phyloP scores from a whole-genome alignment of 64 coral and sea anemone genomes.

The Orbicella faveolata region DNA sequence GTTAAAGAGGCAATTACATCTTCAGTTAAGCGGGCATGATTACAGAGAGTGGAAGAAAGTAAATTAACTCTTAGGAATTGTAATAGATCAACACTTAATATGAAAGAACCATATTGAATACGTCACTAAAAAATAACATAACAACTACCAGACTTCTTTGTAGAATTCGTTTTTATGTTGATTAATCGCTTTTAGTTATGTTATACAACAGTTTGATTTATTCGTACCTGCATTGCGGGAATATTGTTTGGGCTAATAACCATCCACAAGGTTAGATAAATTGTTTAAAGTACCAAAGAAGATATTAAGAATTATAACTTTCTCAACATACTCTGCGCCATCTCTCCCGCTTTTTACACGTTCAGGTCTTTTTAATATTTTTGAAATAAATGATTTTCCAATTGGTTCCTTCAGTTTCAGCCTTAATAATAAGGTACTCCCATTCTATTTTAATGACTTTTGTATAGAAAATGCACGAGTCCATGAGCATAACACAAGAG shows the following conservation, averaged over 20 bases:
- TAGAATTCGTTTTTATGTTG: conserved; percentile 31
- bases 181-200: conserved; percentile 4
- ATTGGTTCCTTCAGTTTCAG: too few species aligned
- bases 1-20: neutral
- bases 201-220: conserved; percentile 51
- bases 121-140: conserved; percentile 16
- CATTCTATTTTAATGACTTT: too few species aligned
- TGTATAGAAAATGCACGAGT: too few species aligned
- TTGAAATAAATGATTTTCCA: too few species aligned
- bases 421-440: too few species aligned
- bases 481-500: too few species aligned
- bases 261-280: conserved; percentile 31
- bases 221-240: conserved; percentile 38
- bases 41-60: neutral
- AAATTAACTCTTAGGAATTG: neutral
- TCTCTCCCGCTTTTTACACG: conserved; percentile 25
- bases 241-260: conserved; percentile 40
- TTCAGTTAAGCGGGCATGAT: neutral
- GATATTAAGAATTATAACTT: conserved; percentile 33
- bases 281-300: conserved; percentile 32
- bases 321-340: conserved; percentile 41
- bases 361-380: neutral
- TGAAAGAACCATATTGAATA: neutral
- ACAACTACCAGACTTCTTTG: conserved; percentile 28
- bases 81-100: neutral